Evolutionary conservation across 2,888 invertebrate genomes (phyloP).

Genomic region (Branchipolynoe longqiensis): DNA sequence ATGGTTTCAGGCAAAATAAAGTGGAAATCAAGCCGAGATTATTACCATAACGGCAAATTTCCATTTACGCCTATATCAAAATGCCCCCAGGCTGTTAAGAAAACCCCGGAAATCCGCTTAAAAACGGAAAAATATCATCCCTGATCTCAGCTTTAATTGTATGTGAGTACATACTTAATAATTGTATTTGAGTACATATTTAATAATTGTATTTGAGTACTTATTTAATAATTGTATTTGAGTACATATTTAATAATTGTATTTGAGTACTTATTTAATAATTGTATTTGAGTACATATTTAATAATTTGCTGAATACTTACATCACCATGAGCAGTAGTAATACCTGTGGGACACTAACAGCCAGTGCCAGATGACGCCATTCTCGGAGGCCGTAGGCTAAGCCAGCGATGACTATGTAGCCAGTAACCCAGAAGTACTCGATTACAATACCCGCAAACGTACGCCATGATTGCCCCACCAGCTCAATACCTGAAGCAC

Average conservation of each 20-base stretch:
- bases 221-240: neutral
- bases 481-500: conserved; percentile 79
- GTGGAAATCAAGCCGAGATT: too few species aligned
- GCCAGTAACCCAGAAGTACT: conserved; percentile 81
- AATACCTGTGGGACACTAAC: neutral
- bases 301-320: neutral
- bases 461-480: conserved; percentile 81
- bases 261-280: too few species aligned
- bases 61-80: too few species aligned
- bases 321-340: neutral
- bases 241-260: too few species aligned
- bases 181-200: neutral
- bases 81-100: too few species aligned
- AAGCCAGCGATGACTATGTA: conserved; percentile 71
- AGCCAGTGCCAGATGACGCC: neutral
- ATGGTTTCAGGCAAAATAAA: too few species aligned
- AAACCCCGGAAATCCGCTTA: too few species aligned
- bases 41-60: too few species aligned
- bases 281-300: too few species aligned
- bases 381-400: conserved; percentile 72
- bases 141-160: too few species aligned
- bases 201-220: too few species aligned
- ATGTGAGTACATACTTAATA: neutral
- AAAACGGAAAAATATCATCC: too few species aligned
- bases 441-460: conserved; percentile 80